Base-by-base conservation (phyloP, 2,888 invertebrate genomes). In the Lacanobia wlatinum region DNA sequence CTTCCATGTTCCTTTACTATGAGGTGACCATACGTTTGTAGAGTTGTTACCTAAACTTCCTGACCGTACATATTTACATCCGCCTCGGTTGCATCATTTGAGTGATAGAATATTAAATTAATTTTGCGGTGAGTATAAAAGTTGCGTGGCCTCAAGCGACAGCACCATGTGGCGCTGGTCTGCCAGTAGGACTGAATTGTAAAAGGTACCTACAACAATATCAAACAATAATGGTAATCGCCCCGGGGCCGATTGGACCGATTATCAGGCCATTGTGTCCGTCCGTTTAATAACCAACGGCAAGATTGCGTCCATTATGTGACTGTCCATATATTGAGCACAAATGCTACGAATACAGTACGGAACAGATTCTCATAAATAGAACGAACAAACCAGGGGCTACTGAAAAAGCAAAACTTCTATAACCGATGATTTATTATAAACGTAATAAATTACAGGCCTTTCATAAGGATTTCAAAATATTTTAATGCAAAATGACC, bases 81-180 rank as follows among this genome's bases (percentile, higher is more conserved):
- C 43, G 59, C 72, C 62, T 81, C 82, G 81, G 85, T 83, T 86
- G 84, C 87, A 85, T 86, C 80, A 87, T 85, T 87, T 86, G 84
- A 87, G 87, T 89, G 90, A 91, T 92, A 90, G 89, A 90, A 87
- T 90, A 91, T 92, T 92, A 94, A 94, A 92, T 95, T 92, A 94
- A 93, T 93, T 93, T 94, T 92, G 93, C 92, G 93, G 92, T 92
- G 84, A 90, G 88, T 87, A 89, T 90, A 88, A 88, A 89, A 90
- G 90, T 89, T 85, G 91, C 89, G 91, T 90, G 89, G 89, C 92
- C 90, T 56, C 87, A 78, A 90, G 94, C 91, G 90, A 90, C 90
- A 86, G 87, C 90, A 88, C 91, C 95, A 94, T 94, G 90, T 95
- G 95, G 89, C 87, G 89, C 73, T 75, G 86, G 87, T 83, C 86